A percentile compares a stretch with the other conserved stretches of the same genome.
Conservation (phyloP, 2,888 invertebrate genomes). For the Ochropleura plecta region DNA sequence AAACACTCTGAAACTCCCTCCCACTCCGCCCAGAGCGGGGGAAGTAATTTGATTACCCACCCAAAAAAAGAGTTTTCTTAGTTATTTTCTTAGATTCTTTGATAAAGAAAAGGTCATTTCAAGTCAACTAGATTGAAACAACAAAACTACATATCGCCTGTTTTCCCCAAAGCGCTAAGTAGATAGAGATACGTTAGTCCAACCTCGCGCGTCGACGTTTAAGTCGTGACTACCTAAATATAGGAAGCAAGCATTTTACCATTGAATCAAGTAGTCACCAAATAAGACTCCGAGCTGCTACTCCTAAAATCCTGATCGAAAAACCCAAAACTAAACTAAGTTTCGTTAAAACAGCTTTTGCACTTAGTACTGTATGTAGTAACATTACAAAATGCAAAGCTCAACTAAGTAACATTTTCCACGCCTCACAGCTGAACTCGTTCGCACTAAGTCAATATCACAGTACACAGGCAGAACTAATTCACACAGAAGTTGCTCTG, state of each 20-base stretch:
- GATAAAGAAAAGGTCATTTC: not conserved
- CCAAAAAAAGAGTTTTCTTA: too few relatives aligned
- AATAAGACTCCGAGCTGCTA: not conserved
- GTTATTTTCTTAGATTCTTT: not conserved
- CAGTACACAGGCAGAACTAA: slow-evolving; percentile 50
- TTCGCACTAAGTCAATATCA: slow-evolving; percentile 49
- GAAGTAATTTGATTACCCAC: too few relatives aligned
- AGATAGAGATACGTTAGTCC: not conserved
- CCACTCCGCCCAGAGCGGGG: too few relatives aligned
- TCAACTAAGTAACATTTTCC: slow-evolving; percentile 3
- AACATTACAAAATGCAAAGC: slow-evolving; percentile 8
- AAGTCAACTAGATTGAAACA: not conserved
- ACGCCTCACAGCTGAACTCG: slow-evolving; percentile 5
- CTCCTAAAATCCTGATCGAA: not conserved
- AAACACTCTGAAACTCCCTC: too few relatives aligned
- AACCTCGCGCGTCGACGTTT: not conserved
- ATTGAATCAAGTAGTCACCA: not conserved
- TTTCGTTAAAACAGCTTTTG: too few relatives aligned
- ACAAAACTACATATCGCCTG: not conserved
- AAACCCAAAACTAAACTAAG: not conserved
- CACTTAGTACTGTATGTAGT: not conserved
- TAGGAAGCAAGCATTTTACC: not conserved
- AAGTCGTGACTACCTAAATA: not conserved
- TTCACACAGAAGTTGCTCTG: slow-evolving; percentile 67
- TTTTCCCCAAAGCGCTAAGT: not conserved